phyloP scores from a whole-genome alignment of 2,888 invertebrate genomes.

The Andrena bucephala region DNA sequence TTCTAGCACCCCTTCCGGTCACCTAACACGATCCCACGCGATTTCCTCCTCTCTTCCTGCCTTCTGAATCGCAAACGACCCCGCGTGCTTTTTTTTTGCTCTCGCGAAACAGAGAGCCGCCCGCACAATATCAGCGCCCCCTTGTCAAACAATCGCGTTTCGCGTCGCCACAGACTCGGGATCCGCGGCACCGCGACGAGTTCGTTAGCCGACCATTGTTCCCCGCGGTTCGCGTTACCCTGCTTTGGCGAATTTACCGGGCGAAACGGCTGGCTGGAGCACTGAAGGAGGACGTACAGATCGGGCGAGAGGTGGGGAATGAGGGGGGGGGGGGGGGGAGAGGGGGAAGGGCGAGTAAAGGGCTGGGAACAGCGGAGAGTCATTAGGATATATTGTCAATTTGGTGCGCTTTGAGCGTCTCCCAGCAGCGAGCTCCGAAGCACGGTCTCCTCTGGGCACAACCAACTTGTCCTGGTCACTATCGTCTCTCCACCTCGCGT shows the following conservation, averaged over 20 bases:
- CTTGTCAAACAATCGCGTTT: conserved; percentile 21
- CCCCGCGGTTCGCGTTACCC: conserved; percentile 69
- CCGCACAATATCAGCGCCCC: background rate
- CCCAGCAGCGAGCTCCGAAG: conserved; percentile 13
- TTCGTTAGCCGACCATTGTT: conserved; percentile 82
- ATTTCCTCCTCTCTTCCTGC: background rate
- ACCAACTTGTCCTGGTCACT: conserved; percentile 42
- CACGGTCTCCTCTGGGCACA: conserved; percentile 34
- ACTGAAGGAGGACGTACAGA: background rate
- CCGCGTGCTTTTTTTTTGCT: background rate
- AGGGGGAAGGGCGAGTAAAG: conserved; percentile 2
- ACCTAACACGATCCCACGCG: background rate
- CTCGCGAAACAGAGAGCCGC: conserved; percentile 8
- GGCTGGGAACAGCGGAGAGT: conserved; percentile 56
- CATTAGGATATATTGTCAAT: conserved; percentile 77
- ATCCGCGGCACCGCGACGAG: conserved; percentile 59
- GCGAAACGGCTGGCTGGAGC: background rate
- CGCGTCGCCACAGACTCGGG: conserved; percentile 18
- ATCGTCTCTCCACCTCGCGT: background rate
- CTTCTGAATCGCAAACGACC: conserved; percentile 12
- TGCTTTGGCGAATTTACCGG: conserved; percentile 67
- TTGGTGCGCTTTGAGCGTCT: conserved; percentile 59
- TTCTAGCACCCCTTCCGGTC: background rate
- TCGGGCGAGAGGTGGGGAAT: conserved; percentile 8
- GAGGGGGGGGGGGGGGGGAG: too few species aligned